Conservation (phyloP, 2,113 vertebrate species). For the Sisor rabdophorus region DNA sequence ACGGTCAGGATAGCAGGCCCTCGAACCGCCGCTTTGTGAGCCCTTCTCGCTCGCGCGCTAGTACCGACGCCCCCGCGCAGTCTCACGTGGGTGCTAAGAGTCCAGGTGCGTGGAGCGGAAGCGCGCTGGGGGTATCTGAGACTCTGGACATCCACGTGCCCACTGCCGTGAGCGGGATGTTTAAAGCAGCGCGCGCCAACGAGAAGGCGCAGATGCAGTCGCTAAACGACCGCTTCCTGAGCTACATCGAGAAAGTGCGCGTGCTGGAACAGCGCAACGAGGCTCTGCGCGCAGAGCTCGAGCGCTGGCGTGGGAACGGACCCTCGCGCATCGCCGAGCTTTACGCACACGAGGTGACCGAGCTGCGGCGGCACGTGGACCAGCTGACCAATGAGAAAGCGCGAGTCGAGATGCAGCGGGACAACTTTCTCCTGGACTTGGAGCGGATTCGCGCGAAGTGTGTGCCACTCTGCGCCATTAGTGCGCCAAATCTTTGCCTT, state of each 20-base stretch:
- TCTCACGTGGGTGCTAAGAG: not conserved
- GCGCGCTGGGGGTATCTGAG: constrained; percentile 65
- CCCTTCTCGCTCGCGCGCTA: not conserved
- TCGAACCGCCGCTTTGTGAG: constrained; percentile 41
- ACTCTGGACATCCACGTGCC: constrained; percentile 83
- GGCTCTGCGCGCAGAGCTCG: constrained; percentile 86
- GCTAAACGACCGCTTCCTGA: constrained; percentile 94
- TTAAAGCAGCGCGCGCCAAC: constrained; percentile 84
- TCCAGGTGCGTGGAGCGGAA: not conserved
- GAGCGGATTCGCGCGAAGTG: constrained; percentile 86
- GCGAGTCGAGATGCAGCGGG: constrained; percentile 85
- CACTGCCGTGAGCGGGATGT: constrained; percentile 88
- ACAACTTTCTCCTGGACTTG: constrained; percentile 87
- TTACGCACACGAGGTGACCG: constrained; percentile 92
- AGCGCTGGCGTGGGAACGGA: constrained; percentile 88
- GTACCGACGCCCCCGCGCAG: not conserved
- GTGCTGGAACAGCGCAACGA: constrained; percentile 96
- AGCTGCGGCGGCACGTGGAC: constrained; percentile 88
- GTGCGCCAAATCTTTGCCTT: no score
- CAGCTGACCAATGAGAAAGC: constrained; percentile 89
- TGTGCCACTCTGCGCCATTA: constrained; percentile 37
- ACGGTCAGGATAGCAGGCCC: constrained; percentile 71
- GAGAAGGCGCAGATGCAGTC: constrained; percentile 93
- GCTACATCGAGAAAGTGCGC: constrained; percentile 94
- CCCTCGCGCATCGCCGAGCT: constrained; percentile 85